Percentiles rank a stretch among this genome's conserved stretches.
These are phyloP conservation scores for Pseudopleuronectes americanus DNA, from an alignment of 2,797 vertebrate genomes.

Conservation along the genomic window DNA sequence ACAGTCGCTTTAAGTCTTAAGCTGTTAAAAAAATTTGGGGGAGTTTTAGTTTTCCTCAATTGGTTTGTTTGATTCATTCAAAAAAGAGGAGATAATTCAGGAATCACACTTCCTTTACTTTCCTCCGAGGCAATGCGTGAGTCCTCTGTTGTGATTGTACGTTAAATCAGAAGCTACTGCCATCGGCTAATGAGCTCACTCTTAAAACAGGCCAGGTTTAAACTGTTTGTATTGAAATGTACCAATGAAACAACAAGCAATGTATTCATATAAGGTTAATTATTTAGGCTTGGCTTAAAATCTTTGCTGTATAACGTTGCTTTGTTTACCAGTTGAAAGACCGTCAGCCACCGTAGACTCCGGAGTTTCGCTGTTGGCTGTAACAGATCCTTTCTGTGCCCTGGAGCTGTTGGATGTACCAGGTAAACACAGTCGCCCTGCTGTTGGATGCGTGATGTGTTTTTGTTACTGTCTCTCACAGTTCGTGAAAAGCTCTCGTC, in stretches of 20 bases:
- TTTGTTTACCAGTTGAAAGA: conserved; percentile 62
- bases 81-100: neutral
- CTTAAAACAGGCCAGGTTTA: too few species aligned
- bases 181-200: too few species aligned
- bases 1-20: neutral
- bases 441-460: neutral
- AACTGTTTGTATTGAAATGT: too few species aligned
- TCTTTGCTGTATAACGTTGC: neutral
- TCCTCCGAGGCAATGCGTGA: too few species aligned
- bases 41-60: neutral
- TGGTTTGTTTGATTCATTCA: neutral
- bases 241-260: too few species aligned
- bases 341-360: conserved; percentile 62
- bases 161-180: too few species aligned
- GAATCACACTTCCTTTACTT: neutral
- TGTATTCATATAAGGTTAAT: neutral
- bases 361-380: conserved; percentile 84
- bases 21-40: neutral
- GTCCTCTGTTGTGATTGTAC: too few species aligned
- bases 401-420: conserved; percentile 88
- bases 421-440: conserved; percentile 79
- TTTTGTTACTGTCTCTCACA: neutral
- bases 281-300: neutral
- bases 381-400: conserved; percentile 89
- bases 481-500: neutral